Evolutionary conservation across 2,888 invertebrate genomes (phyloP).

Genomic region (Lamproptera curius): DNA sequence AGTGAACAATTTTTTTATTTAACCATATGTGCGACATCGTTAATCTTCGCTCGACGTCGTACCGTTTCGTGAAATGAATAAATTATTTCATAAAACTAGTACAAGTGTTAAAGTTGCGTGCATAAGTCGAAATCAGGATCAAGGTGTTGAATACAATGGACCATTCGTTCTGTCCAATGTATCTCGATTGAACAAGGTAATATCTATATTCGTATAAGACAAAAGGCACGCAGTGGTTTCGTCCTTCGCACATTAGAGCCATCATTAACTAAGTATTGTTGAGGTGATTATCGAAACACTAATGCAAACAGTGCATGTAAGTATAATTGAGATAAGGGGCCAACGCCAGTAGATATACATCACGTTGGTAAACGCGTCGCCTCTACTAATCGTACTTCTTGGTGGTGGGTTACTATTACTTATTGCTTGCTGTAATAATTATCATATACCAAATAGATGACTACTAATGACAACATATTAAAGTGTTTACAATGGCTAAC

Average conservation of each 20-base stretch:
- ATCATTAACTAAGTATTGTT: slow-evolving; percentile 69
- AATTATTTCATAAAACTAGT: slow-evolving; percentile 11
- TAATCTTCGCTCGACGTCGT: slow-evolving; percentile 16
- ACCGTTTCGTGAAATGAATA: slow-evolving; percentile 15
- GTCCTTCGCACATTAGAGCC: slow-evolving; percentile 73
- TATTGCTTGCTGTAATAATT: slow-evolving; percentile 29
- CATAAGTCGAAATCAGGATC: slow-evolving; percentile 20
- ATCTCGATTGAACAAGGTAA: slow-evolving; percentile 56
- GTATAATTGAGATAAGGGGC: slow-evolving; percentile 47
- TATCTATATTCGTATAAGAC: slow-evolving; percentile 58
- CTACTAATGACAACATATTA: slow-evolving; percentile 35
- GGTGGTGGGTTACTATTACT: slow-evolving; percentile 57
- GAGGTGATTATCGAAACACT: slow-evolving; percentile 69
- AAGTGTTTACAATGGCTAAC: slow-evolving; percentile 56
- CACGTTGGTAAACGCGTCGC: slow-evolving; percentile 17
- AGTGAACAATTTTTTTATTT: slow-evolving; percentile 12
- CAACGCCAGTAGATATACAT: slow-evolving; percentile 24
- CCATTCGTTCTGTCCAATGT: slow-evolving; percentile 39
- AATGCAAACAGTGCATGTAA: slow-evolving; percentile 67
- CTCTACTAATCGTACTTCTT: slow-evolving; percentile 44
- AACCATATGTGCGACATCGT: slow-evolving; percentile 11
- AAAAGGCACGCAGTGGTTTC: slow-evolving; percentile 60
- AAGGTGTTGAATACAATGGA: slow-evolving; percentile 37
- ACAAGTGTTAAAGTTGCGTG: slow-evolving; percentile 21
- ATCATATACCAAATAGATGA: slow-evolving; percentile 32